Conservation (phyloP, 2,888 invertebrate species). For the Rhingia campestris region DNA sequence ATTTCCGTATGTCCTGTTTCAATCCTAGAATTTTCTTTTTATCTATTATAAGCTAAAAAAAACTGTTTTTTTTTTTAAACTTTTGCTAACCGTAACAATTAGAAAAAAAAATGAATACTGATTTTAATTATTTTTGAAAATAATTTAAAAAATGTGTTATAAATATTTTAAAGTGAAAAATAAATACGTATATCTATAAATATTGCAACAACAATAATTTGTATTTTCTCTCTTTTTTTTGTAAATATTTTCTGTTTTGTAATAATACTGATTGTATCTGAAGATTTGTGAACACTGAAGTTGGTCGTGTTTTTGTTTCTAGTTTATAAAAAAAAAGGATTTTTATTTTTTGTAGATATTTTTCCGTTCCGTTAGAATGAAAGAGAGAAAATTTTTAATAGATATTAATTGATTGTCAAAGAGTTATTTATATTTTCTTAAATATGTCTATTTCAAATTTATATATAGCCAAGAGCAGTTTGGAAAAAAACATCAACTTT, state of each 20-base stretch:
- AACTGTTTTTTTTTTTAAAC: slow-evolving; percentile 8
- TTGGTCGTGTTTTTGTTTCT: slow-evolving; percentile 69
- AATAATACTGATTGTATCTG: slow-evolving; percentile 73
- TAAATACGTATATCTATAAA: slow-evolving; percentile 69
- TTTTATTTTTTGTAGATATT: slow-evolving; percentile 9
- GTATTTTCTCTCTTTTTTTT: slow-evolving; percentile 65
- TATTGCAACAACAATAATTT: slow-evolving; percentile 71
- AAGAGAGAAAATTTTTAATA: slow-evolving; percentile 36
- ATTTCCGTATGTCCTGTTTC: slow-evolving; percentile 65
- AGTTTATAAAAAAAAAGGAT: slow-evolving; percentile 8
- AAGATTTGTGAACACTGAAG: slow-evolving; percentile 69
- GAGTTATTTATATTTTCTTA: neutral
- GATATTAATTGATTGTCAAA: slow-evolving; percentile 58
- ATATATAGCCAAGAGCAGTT: slow-evolving; percentile 62
- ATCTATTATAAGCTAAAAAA: slow-evolving; percentile 64
- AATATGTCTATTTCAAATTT: slow-evolving; percentile 29
- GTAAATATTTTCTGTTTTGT: slow-evolving; percentile 62
- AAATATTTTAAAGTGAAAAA: slow-evolving; percentile 45
- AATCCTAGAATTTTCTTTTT: slow-evolving; percentile 42
- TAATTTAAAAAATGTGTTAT: slow-evolving; percentile 22
- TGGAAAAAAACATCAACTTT: slow-evolving; percentile 25
- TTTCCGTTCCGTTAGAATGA: slow-evolving; percentile 56
- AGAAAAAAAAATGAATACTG: slow-evolving; percentile 53
- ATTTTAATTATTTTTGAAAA: slow-evolving; percentile 23
- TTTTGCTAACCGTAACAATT: slow-evolving; percentile 41